These are phyloP conservation scores for Micoletzkya japonica DNA, from an alignment of 2,888 invertebrate genomes.

Conservation along the genomic window DNA sequence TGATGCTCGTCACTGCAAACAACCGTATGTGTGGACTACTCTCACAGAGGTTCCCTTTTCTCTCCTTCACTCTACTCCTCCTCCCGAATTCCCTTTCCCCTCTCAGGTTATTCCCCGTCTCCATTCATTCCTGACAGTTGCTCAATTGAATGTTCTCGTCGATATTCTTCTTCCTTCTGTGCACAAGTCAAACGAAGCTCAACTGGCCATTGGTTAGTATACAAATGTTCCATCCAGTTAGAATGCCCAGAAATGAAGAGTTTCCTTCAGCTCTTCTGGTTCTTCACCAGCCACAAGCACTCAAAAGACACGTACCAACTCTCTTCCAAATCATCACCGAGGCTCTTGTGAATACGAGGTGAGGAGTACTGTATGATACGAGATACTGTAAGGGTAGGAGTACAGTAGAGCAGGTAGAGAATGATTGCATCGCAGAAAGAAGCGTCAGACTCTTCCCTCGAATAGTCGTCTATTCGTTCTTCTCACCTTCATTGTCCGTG, in stretches of 20 bases:
- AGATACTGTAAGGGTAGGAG: slow-evolving; percentile 63
- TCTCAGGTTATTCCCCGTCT: slow-evolving; percentile 15
- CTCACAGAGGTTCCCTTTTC: not conserved
- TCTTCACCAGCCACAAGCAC: slow-evolving; percentile 13
- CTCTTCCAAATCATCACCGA: slow-evolving; percentile 18
- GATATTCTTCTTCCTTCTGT: slow-evolving; percentile 7
- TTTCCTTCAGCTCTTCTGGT: slow-evolving; percentile 6
- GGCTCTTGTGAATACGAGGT: not conserved
- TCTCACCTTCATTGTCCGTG: slow-evolving; percentile 85
- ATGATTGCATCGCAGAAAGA: slow-evolving; percentile 70
- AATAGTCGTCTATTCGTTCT: slow-evolving; percentile 92
- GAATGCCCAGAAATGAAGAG: not conserved
- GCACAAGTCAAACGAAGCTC: not conserved
- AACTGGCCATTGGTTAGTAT: slow-evolving; percentile 1
- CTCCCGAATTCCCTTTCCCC: not conserved
- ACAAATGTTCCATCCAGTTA: not conserved
- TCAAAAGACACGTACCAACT: slow-evolving; percentile 4
- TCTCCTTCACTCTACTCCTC: not conserved
- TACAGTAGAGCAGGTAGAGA: not conserved
- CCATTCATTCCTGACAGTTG: not conserved
- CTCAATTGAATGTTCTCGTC: not conserved
- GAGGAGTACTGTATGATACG: not conserved
- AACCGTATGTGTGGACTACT: not conserved
- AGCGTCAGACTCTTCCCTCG: slow-evolving; percentile 65
- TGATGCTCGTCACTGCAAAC: not conserved